phyloP scores from a whole-genome alignment of 2,113 vertebrate species.

The Malurus elegans region DNA sequence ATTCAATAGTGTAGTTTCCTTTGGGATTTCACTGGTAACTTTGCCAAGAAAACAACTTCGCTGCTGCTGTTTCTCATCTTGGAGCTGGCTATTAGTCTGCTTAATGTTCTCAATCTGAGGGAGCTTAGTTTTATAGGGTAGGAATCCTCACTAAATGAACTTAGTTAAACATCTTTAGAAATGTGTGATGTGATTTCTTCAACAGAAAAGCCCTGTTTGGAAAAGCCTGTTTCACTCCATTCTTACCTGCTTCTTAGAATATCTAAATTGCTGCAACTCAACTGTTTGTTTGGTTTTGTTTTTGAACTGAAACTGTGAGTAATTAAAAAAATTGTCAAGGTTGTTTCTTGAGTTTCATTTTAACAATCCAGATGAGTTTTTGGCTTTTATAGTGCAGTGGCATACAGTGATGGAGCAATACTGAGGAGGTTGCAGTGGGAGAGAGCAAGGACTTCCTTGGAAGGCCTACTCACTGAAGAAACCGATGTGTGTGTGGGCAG shows the following conservation, averaged over 20 bases:
- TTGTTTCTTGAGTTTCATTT: not conserved
- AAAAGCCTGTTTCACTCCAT: not conserved
- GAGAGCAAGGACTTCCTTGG: not conserved
- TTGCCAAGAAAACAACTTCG: not conserved
- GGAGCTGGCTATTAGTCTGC: not conserved
- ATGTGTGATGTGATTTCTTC: not conserved
- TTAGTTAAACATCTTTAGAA: not conserved
- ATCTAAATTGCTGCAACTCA: not conserved
- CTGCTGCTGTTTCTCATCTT: not conserved
- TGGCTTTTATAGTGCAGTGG: not conserved
- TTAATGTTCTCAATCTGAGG: not conserved
- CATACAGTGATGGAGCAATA: not conserved
- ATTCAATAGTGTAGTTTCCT: not conserved
- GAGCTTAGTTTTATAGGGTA: not conserved
- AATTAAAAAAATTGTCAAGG: not conserved
- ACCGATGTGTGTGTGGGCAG: rapidly evolving
- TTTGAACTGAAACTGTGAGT: not conserved
- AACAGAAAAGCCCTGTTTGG: not conserved
- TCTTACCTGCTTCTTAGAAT: not conserved
- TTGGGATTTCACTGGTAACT: not conserved
- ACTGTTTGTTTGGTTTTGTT: not conserved
- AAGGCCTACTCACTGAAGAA: not conserved
- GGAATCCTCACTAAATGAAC: not conserved
- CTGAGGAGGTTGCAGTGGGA: not conserved
- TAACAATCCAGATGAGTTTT: not conserved